Percentiles rank a stretch among this genome's conserved stretches.
Evolutionary conservation across 2,113 vertebrate species (phyloP).

Genomic region (Pimephales promelas): DNA sequence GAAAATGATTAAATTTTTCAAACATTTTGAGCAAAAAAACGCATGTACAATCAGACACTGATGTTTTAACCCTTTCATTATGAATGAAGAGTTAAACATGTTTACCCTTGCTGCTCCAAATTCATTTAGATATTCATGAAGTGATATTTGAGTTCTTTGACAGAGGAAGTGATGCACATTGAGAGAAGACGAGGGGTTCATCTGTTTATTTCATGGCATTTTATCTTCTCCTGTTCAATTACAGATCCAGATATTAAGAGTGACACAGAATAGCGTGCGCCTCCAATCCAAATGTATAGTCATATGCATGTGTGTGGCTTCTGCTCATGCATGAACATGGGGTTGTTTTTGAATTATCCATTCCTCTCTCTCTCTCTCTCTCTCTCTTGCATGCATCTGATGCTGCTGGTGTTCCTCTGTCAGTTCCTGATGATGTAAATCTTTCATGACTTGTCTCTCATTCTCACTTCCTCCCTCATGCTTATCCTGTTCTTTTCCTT

Average conservation of each 20-base stretch:
- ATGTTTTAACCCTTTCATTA: not conserved
- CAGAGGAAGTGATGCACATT: not conserved
- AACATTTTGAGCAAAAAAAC: not conserved
- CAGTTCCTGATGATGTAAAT: conserved; percentile 46
- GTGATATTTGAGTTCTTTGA: not conserved
- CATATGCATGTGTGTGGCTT: conserved; percentile 10
- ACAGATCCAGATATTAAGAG: conserved; percentile 26
- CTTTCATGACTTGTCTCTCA: conserved; percentile 46
- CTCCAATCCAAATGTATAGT: conserved; percentile 18
- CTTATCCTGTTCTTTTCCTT: conserved; percentile 38
- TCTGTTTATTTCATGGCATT: conserved; percentile 26
- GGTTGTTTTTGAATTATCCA: conserved; percentile 9
- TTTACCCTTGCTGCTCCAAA: conserved; percentile 4
- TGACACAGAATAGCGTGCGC: conserved; percentile 16
- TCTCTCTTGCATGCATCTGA: not conserved
- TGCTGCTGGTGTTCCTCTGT: conserved; percentile 41
- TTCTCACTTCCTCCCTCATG: conserved; percentile 21
- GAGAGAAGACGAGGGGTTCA: not conserved
- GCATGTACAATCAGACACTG: not conserved
- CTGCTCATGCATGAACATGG: conserved; percentile 12
- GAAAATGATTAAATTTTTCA: not conserved
- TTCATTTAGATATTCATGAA: conserved; percentile 11
- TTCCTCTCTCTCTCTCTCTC: not conserved
- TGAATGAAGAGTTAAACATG: not conserved
- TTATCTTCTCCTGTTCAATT: conserved; percentile 28